These are phyloP conservation scores for Trematomus bernacchii DNA, from an alignment of 2,797 vertebrate species.

Conservation along the genomic window DNA sequence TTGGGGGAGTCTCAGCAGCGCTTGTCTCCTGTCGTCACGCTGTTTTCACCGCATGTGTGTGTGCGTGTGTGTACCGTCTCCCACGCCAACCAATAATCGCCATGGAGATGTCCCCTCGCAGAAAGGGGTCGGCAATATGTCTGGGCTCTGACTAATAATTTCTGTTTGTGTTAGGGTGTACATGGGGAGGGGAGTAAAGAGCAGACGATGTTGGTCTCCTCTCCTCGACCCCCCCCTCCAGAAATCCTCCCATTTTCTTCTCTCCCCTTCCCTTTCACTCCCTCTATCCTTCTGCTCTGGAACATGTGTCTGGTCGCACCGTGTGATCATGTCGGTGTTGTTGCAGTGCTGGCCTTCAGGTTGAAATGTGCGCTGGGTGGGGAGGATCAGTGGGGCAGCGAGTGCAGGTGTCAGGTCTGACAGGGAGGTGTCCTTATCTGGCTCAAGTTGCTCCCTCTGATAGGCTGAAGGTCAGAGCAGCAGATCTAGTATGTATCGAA, in stretches of 20 bases:
- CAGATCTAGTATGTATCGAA: constrained; percentile 32
- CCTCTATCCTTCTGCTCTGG: constrained; percentile 11
- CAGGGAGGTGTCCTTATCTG: constrained; percentile 67
- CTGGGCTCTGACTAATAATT: constrained; percentile 78
- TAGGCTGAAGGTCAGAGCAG: constrained; percentile 65
- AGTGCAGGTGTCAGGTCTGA: constrained; percentile 87
- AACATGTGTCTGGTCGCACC: constrained; percentile 59
- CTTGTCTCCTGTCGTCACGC: constrained; percentile 63
- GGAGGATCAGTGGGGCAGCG: constrained; percentile 78
- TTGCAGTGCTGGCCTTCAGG: constrained; percentile 25
- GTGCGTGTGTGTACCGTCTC: constrained; percentile 51
- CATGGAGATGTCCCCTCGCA: constrained; percentile 70
- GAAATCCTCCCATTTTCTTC: background rate
- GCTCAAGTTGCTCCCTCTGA: constrained; percentile 55
- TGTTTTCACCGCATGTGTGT: constrained; percentile 45
- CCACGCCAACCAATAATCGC: constrained; percentile 58
- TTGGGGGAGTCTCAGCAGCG: constrained; percentile 65
- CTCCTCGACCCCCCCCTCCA: constrained; percentile 17
- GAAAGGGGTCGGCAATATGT: constrained; percentile 69
- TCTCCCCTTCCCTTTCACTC: constrained; percentile 13
- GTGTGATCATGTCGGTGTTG: constrained; percentile 62
- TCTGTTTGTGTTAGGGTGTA: constrained; percentile 62
- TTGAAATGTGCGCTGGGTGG: constrained; percentile 48
- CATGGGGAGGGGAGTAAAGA: constrained; percentile 42
- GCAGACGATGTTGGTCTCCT: constrained; percentile 48